phyloP scores from a whole-genome alignment of 2,113 vertebrate species.

The Perccottus glenii region DNA sequence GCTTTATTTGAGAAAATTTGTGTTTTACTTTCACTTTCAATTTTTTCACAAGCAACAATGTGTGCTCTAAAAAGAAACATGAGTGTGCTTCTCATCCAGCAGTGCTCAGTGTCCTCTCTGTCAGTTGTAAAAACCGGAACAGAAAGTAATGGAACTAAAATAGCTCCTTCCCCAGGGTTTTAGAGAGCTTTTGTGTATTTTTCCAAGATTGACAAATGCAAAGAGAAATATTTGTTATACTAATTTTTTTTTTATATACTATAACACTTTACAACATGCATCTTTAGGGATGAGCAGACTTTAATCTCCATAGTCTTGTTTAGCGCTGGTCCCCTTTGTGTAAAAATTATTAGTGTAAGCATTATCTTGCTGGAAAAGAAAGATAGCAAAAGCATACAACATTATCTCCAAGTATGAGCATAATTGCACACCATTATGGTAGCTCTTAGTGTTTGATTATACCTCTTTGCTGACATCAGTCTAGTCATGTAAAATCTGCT shows the following conservation, averaged over 20 bases:
- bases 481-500: slow-evolving; percentile 23
- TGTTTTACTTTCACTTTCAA: too few species aligned
- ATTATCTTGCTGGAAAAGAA: slow-evolving; percentile 43
- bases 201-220: too few species aligned
- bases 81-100: too few species aligned
- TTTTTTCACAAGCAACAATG: too few species aligned
- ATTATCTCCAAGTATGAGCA: slow-evolving; percentile 4
- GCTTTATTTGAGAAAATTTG: too few species aligned
- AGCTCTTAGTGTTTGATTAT: slow-evolving; percentile 35
- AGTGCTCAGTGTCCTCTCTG: too few species aligned
- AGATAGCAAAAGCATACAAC: slow-evolving; percentile 29
- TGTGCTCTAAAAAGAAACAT: too few species aligned
- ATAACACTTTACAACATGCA: neutral
- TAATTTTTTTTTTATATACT: neutral
- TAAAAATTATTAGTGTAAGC: slow-evolving; percentile 62
- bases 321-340: slow-evolving; percentile 35
- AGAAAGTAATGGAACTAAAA: too few species aligned
- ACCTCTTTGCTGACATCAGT: slow-evolving; percentile 23
- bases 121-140: too few species aligned
- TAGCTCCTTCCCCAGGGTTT: too few species aligned
- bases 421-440: slow-evolving; percentile 46
- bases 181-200: too few species aligned
- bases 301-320: slow-evolving; percentile 45
- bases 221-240: neutral
- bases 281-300: slow-evolving; percentile 61